Evolutionary conservation across 2,888 invertebrate species (phyloP).

Genomic region (Sicus ferrugineus): DNA sequence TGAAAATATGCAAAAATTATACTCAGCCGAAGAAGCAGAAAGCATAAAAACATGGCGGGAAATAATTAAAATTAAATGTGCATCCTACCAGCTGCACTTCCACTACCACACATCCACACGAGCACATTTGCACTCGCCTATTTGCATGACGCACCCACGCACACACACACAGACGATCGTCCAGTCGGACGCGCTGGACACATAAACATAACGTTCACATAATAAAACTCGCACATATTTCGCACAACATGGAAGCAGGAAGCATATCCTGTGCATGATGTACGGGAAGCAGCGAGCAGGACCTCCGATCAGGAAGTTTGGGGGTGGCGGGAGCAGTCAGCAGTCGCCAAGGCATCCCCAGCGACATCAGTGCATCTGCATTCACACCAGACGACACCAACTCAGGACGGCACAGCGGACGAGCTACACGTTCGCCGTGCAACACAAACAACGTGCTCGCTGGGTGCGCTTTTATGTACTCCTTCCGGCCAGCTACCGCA

Average conservation of each 20-base stretch:
- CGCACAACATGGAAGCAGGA: conserved; percentile 53
- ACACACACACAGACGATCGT: conserved; percentile 18
- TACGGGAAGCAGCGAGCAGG: conserved; percentile 26
- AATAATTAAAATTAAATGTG: conserved; percentile 52
- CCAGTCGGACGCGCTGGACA: conserved; percentile 49
- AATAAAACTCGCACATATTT: conserved; percentile 62
- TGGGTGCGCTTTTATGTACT: conserved; percentile 45
- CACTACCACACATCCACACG: conserved; percentile 5
- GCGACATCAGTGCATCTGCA: background rate
- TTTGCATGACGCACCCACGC: conserved; percentile 11
- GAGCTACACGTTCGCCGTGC: conserved; percentile 47
- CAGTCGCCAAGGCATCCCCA: background rate
- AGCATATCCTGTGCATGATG: conserved; percentile 50
- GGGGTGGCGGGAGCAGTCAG: background rate
- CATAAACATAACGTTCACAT: conserved; percentile 58
- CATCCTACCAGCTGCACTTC: conserved; percentile 21
- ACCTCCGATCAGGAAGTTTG: conserved; percentile 14
- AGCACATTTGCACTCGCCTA: conserved; percentile 14
- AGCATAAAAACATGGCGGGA: conserved; percentile 31
- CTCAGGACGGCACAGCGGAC: conserved; percentile 34
- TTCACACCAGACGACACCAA: background rate
- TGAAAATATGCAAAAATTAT: conserved; percentile 64
- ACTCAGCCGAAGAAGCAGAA: conserved; percentile 38
- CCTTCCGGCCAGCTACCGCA: background rate
- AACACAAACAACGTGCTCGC: conserved; percentile 51